phyloP scores from a whole-genome alignment of 2,888 invertebrate genomes.

The Tanypteryx hageni region DNA sequence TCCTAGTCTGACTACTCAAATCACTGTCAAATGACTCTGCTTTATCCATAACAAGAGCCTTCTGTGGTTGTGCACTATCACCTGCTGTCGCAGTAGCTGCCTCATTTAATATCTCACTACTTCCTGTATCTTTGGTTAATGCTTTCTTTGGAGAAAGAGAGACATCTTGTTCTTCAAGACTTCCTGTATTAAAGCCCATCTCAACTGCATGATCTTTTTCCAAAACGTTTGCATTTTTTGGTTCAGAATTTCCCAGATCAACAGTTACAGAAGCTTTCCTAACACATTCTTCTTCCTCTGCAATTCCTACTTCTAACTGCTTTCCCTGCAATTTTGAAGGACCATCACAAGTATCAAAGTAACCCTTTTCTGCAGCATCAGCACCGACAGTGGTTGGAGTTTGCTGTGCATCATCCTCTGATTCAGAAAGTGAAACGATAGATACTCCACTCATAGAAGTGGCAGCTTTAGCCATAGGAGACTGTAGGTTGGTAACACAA shows the following conservation, averaged over 20 bases:
- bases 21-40: not conserved
- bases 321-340: conserved; percentile 73
- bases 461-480: conserved; percentile 12
- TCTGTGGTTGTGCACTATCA: not conserved
- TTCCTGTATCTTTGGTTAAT: conserved; percentile 73
- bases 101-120: not conserved
- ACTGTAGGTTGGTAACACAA: not conserved
- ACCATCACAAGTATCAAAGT: conserved; percentile 69
- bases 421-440: conserved; percentile 82
- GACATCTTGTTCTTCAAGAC: conserved; percentile 67
- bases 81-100: not conserved
- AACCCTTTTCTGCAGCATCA: conserved; percentile 69
- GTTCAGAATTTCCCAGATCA: conserved; percentile 69
- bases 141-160: conserved; percentile 67
- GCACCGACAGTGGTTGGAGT: conserved; percentile 67
- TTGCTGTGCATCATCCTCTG: conserved; percentile 74
- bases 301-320: conserved; percentile 72
- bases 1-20: not conserved
- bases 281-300: conserved; percentile 63
- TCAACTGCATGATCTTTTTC: conserved; percentile 66
- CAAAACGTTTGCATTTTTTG: conserved; percentile 69
- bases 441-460: conserved; percentile 77
- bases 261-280: conserved; percentile 67
- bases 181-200: conserved; percentile 63
- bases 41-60: conserved; percentile 31